Conservation (phyloP, 2,888 invertebrate genomes). For the Ennomos fuscantarius region DNA sequence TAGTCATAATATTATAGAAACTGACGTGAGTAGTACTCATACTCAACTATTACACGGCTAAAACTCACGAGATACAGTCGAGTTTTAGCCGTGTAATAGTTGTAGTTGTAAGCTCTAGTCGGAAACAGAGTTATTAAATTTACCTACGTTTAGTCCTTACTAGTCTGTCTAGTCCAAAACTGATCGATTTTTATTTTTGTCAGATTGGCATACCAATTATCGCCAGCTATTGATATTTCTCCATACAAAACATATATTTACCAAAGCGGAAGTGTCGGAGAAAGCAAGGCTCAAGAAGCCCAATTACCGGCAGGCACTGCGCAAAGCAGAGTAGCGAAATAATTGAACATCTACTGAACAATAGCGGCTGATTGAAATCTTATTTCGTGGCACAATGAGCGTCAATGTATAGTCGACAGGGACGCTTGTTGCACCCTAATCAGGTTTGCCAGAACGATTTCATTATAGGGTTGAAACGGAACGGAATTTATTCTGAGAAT, state of each 20-base stretch:
- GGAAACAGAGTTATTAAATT: no score
- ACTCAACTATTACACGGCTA: no score
- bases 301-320: conserved; percentile 10
- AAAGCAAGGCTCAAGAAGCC: not conserved
- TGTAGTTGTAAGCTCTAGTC: no score
- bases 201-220: not conserved
- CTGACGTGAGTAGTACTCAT: no score
- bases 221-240: not conserved
- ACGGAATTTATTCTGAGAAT: conserved; percentile 7
- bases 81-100: no score
- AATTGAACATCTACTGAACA: conserved; percentile 36
- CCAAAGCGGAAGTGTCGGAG: conserved; percentile 1
- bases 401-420: conserved; percentile 3
- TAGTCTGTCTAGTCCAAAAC: no score
- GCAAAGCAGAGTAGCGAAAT: conserved; percentile 14
- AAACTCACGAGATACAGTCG: no score
- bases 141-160: no score
- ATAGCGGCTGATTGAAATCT: conserved; percentile 31
- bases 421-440: conserved; percentile 20
- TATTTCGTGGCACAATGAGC: conserved; percentile 27
- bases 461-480: not conserved
- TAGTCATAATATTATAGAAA: no score
- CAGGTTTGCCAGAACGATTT: conserved; percentile 15
- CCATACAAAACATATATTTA: conserved; percentile 1
- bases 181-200: no score